Evolutionary conservation across 2,888 invertebrate genomes (phyloP), one percentile per base, ranked within the genome.

Genomic region (Nebria brevicollis): DNA sequence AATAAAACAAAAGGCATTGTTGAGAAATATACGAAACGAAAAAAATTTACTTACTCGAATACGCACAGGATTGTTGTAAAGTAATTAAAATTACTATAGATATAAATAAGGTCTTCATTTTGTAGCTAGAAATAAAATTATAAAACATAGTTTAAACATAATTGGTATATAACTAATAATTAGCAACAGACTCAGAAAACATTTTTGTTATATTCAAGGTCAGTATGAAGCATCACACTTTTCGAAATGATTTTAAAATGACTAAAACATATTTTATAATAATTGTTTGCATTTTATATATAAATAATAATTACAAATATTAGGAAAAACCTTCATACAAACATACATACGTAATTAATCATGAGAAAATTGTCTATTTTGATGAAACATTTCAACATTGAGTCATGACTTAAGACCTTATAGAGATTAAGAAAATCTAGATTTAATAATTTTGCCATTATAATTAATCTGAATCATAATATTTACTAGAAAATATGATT

Each of bases 31-130:
- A 68, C 13, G 13, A 68, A 25, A 13, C n/a, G 43, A 10, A 26
- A 10, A 26, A 41, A 41, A 41, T 2, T 5, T 34, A 80, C 80
- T 80, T 75, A 80, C 80, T 80, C 15, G 80, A 75, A 80, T 65
- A 80, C 75, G 70, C 80, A 70, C 25, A 64, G 10, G 75, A 42
- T 42, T 80, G 72, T 26, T 75, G 75, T 7, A 75, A 13, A 1
- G 68, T n/a, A 41, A 65, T 70, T 15, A 75, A 75, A 11, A 80
- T 11, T 13, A 80, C 15, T 34, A 68, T 54, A 15, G 65, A 54
- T 15, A 26, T 41, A 13, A 75, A 70, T 72, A 80, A 1, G 34
- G 72, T 8, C 75, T 65, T 75, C 80, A 80, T 80, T 54, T 72
- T 78, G 43, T 15, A 54, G n/a, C 26, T 11, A 13, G 20, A 34